These are phyloP conservation scores for Archilochus colubris DNA, from an alignment of 2,113 vertebrate genomes.

Conservation along the genomic window DNA sequence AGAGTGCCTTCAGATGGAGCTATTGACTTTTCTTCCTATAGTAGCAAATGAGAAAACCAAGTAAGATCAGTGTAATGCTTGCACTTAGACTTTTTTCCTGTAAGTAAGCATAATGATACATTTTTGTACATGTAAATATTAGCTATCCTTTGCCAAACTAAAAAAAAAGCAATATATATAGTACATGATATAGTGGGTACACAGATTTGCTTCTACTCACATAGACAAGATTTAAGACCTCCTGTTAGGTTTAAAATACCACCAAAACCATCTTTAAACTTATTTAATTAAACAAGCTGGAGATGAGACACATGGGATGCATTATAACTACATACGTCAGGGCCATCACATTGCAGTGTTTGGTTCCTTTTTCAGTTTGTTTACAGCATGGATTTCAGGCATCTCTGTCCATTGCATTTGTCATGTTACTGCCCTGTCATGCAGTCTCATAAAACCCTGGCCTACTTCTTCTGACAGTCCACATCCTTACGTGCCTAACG, in stretches of 20 bases:
- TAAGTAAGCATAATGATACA: not conserved
- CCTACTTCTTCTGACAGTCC: not conserved
- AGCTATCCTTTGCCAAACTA: not conserved
- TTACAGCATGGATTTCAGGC: not conserved
- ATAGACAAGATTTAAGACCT: not conserved
- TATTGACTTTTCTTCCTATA: conserved; percentile 85
- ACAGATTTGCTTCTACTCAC: not conserved
- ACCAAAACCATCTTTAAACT: not conserved
- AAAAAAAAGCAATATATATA: not conserved
- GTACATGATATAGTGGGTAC: not conserved
- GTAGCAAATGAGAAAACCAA: conserved; percentile 86
- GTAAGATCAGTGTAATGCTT: conserved; percentile 57
- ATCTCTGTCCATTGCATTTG: rapidly evolving
- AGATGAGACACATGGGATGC: not conserved
- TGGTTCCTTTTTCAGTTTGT: not conserved
- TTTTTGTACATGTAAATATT: not conserved
- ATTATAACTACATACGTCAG: not conserved
- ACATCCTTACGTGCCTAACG: not conserved
- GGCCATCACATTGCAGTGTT: not conserved
- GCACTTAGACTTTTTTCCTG: not conserved
- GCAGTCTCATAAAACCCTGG: not conserved
- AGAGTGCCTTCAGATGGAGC: conserved; percentile 83
- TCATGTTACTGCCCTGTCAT: not conserved
- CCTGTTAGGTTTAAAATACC: not conserved
- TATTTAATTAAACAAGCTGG: not conserved